Conservation (phyloP, 2,888 invertebrate species). For the Ennomos quercinarius region DNA sequence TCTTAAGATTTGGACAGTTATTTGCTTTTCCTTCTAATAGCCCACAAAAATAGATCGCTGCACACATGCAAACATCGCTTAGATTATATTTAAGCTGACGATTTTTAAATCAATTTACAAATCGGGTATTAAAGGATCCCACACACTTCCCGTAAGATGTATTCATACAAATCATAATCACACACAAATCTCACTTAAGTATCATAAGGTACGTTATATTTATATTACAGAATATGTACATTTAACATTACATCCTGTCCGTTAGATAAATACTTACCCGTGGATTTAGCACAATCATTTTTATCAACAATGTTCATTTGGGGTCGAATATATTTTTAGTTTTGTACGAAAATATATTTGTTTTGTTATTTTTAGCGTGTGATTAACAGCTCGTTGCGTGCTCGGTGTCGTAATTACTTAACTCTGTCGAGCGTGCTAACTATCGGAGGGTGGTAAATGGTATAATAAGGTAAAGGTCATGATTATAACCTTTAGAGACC, state of each 20-base stretch:
- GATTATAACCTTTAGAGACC: constrained; percentile 6
- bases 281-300: constrained; percentile 64
- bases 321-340: constrained; percentile 53
- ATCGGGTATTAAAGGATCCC: background rate
- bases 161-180: constrained; percentile 58
- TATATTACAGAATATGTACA: constrained; percentile 79
- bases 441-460: background rate
- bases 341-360: constrained; percentile 42
- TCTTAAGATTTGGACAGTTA: too few relatives aligned
- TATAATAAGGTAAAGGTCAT: constrained; percentile 12
- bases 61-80: background rate
- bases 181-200: constrained; percentile 63
- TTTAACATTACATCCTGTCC: constrained; percentile 52
- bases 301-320: constrained; percentile 47
- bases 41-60: too few relatives aligned
- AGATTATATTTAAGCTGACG: background rate
- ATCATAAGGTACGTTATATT: constrained; percentile 53
- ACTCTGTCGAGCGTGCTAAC: constrained; percentile 2
- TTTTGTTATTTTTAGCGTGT: constrained; percentile 6
- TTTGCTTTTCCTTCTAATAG: too few relatives aligned
- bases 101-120: background rate
- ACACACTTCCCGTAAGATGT: constrained; percentile 58
- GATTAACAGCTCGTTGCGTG: constrained; percentile 2
- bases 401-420: constrained; percentile 5
- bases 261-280: constrained; percentile 54